Percentiles rank a stretch among this genome's conserved stretches.
Conservation (phyloP, 2,797 vertebrate genomes). For the Dipus sagitta region DNA sequence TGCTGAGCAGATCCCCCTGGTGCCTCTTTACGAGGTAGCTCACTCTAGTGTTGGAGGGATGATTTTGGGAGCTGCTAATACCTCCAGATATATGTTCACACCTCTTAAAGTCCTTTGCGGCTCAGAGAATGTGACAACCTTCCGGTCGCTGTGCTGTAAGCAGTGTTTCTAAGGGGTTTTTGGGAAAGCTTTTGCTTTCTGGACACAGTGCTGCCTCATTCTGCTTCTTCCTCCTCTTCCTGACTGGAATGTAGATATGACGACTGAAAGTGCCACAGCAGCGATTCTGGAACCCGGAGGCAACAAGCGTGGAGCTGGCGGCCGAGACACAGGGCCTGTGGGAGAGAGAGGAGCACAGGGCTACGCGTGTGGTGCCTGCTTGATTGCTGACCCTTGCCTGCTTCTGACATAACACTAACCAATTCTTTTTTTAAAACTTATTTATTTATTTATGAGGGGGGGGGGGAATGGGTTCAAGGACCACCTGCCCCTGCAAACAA, state of each 20-base stretch:
- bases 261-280: not conserved
- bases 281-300: constrained; percentile 3
- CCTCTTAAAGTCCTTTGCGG: not conserved
- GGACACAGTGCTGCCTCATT: not conserved
- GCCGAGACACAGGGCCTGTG: not conserved
- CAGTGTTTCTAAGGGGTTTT: not conserved
- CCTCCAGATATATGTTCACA: not conserved
- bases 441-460: too few relatives aligned
- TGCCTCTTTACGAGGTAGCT: not conserved
- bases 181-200: not conserved
- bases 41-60: not conserved
- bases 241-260: constrained; percentile 13
- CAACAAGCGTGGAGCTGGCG: not conserved
- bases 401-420: not conserved
- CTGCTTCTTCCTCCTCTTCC: constrained; percentile 8
- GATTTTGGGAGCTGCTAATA: not conserved
- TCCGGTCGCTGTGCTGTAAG: not conserved
- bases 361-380: not conserved
- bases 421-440: too few relatives aligned
- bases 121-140: not conserved
- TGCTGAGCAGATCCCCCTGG: too few relatives aligned
- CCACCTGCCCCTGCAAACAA: too few relatives aligned
- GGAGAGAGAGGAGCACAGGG: not conserved
- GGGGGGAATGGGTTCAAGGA: too few relatives aligned
- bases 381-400: not conserved